These are phyloP conservation scores for Drosophila suboccidentalis DNA, from an alignment of 2,888 invertebrate species.

Conservation along the genomic window DNA sequence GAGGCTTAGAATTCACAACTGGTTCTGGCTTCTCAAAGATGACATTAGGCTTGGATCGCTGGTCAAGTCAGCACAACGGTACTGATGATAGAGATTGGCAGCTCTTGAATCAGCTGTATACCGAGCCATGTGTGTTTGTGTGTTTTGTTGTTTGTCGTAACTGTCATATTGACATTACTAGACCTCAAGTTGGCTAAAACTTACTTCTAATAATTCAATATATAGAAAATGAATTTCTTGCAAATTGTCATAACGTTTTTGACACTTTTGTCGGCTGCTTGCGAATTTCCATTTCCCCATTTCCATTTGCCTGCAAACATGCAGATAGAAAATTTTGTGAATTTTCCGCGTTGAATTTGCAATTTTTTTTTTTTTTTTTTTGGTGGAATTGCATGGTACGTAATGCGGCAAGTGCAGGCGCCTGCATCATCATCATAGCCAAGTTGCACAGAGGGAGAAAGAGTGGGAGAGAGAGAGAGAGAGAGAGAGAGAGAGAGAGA, in stretches of 20 bases:
- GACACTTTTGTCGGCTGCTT: conserved; percentile 14
- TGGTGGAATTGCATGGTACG: conserved; percentile 21
- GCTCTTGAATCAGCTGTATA: too few relatives aligned
- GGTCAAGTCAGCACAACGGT: too few relatives aligned
- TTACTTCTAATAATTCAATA: too few relatives aligned
- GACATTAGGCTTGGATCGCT: too few relatives aligned
- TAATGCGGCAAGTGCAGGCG: conserved; percentile 49
- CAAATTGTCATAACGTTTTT: neutral
- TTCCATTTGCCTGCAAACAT: conserved; percentile 17
- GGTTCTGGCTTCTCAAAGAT: too few relatives aligned
- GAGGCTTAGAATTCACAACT: too few relatives aligned
- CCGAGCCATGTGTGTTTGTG: too few relatives aligned
- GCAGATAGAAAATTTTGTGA: conserved; percentile 32
- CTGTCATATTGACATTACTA: too few relatives aligned
- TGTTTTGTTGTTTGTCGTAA: too few relatives aligned
- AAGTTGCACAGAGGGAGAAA: neutral
- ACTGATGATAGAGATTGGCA: too few relatives aligned
- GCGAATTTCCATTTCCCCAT: conserved; percentile 1
- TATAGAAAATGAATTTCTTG: too few relatives aligned
- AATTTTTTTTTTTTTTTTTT: neutral
- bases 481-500: conserved; percentile 5
- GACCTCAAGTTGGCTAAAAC: too few relatives aligned
- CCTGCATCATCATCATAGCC: conserved; percentile 29
- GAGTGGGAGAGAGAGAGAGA: neutral
- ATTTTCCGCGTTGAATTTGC: conserved; percentile 25